phyloP scores from a whole-genome alignment of 2,888 invertebrate species.

The Sinohyriopsis cumingii region DNA sequence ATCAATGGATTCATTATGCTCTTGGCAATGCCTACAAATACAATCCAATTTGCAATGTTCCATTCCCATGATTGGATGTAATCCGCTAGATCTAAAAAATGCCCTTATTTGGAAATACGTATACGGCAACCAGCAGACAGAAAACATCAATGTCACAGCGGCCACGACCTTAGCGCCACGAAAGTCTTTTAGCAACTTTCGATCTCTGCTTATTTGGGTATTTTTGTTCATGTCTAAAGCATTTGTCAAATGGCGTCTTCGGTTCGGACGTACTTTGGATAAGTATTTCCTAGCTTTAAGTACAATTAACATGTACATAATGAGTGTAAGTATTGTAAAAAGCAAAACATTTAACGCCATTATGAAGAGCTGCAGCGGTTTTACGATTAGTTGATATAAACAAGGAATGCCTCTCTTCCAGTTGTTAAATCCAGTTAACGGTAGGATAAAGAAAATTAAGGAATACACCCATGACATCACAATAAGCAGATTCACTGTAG shows the following conservation, averaged over 20 bases:
- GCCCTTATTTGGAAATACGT: slow-evolving; percentile 34
- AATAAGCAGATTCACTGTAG: slow-evolving; percentile 13
- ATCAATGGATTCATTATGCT: slow-evolving; percentile 40
- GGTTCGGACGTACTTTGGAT: slow-evolving; percentile 15
- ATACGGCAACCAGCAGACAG: slow-evolving; percentile 36
- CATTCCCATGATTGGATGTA: slow-evolving; percentile 16
- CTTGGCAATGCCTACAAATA: slow-evolving; percentile 39
- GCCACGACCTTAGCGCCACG: slow-evolving; percentile 32
- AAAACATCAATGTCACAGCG: slow-evolving; percentile 27
- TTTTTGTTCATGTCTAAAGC: background rate
- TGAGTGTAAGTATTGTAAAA: slow-evolving; percentile 23
- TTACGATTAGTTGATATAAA: slow-evolving; percentile 19
- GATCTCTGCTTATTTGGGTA: background rate
- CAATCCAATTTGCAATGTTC: slow-evolving; percentile 30
- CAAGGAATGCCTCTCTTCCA: slow-evolving; percentile 19
- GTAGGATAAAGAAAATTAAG: slow-evolving; percentile 10
- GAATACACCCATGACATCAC: slow-evolving; percentile 27
- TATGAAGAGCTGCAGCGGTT: slow-evolving; percentile 11
- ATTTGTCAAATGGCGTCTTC: too few relatives aligned
- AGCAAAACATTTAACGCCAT: slow-evolving; percentile 24
- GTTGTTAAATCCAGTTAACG: slow-evolving; percentile 23
- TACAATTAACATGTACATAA: slow-evolving; percentile 33
- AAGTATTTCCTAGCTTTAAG: slow-evolving; percentile 23
- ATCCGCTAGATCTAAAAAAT: slow-evolving; percentile 3
- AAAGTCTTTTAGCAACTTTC: slow-evolving; percentile 14